Base-by-base conservation (phyloP, 2,797 vertebrate genomes). In the Vultur gryphus region DNA sequence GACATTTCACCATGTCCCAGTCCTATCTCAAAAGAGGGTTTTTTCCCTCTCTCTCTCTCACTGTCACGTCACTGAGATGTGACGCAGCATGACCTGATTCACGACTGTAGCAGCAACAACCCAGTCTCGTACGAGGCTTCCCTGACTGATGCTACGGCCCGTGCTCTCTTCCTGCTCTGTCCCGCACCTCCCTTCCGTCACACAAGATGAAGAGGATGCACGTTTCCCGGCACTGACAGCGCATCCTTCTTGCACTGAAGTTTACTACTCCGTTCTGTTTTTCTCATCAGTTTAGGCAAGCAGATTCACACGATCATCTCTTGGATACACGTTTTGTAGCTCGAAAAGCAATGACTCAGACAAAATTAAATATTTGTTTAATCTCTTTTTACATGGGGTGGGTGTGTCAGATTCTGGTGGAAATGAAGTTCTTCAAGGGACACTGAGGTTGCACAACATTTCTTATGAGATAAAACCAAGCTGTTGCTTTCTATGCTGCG, bases 311-410 rank as follows among this genome's bases (percentile, higher is more conserved):
- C 0, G 3, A 67, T 72, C 54, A 51, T 64, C 57, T 77, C 44
- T 67, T 31, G 80, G n/a, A 79, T 11, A 67, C 25, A 39, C 0
- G 0, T 41, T 85, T 62, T 37, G 33, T n/a, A 80, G 58, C 54
- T 55, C 8, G 17, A 83, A 88, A 94, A 81, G 46, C 54, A 28
- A 16, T 89, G 62, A 83, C 82, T 90, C 81, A 86, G 76, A 18
- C 35, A 54, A 86, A 93, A 92, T 72, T 76, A 78, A 94, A 87
- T 92, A 93, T 97, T 96, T 96, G 82, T 84, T 95, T 78, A 73
- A 92, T 88, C 46, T 96, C 78, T 95, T 95, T 95, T 88, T 87
- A 84, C 75, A 37, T 33, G 24, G 77, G 28, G 37, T 6, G 16
- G 79, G 73, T 62, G 71, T 57, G 86, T 65, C 64, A 93, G 67